phyloP scores from a whole-genome alignment of 2,797 vertebrate genomes.

The Halcyon badia region DNA sequence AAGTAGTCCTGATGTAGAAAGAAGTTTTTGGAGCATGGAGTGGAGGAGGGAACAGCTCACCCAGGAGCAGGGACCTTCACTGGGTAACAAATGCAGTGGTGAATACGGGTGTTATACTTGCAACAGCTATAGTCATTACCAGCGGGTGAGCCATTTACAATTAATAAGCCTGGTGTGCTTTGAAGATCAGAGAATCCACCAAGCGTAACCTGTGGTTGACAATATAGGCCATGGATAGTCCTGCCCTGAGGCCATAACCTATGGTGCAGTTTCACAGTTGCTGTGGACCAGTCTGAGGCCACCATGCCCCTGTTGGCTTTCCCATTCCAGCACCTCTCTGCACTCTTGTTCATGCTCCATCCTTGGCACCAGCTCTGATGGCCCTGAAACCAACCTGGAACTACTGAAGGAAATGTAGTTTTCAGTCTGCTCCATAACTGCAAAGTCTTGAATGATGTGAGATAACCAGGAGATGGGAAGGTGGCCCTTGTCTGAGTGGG shows the following conservation, averaged over 20 bases:
- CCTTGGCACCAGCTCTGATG: background rate
- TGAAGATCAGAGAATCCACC: background rate
- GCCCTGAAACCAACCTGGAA: background rate
- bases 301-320: background rate
- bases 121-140: background rate
- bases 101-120: background rate
- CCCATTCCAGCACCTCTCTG: background rate
- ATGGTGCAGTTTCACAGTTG: background rate
- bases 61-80: background rate
- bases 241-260: background rate
- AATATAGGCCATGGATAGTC: background rate
- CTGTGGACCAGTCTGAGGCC: background rate
- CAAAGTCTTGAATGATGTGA: background rate
- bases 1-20: background rate
- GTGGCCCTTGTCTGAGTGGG: background rate
- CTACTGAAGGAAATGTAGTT: background rate
- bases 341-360: background rate
- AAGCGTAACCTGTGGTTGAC: background rate
- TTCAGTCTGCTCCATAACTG: background rate
- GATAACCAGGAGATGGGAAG: background rate
- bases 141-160: background rate
- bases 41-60: background rate
- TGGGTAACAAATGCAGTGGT: background rate
- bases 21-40: background rate
- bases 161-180: background rate